phyloP scores from a whole-genome alignment of 2,797 vertebrate species.

The Philypnodon macrostomus region DNA sequence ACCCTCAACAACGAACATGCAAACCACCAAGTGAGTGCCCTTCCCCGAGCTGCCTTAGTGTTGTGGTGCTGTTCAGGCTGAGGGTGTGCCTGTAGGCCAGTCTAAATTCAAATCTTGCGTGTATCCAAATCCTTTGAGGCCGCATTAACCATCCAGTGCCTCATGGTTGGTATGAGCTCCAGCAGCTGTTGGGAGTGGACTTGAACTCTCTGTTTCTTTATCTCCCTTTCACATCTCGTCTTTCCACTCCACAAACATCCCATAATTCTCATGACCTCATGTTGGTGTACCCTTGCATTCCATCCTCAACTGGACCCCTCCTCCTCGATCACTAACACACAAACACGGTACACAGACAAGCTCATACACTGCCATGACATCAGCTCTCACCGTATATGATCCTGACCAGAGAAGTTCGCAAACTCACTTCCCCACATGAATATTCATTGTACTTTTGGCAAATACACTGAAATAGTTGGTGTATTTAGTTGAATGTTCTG shows the following conservation, averaged over 20 bases:
- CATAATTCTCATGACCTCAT: constrained; percentile 68
- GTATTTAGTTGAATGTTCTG: too few relatives aligned
- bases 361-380: constrained; percentile 39
- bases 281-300: constrained; percentile 51
- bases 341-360: constrained; percentile 21
- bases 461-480: too few relatives aligned
- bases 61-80: not conserved
- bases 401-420: constrained; percentile 15
- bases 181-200: constrained; percentile 32
- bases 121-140: constrained; percentile 4
- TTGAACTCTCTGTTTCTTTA: constrained; percentile 31
- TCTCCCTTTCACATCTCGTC: constrained; percentile 26
- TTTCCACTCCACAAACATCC: constrained; percentile 53
- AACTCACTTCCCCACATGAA: constrained; percentile 1
- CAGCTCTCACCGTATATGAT: constrained; percentile 27
- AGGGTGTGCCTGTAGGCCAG: not conserved
- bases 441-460: too few relatives aligned
- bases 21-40: constrained; percentile 9
- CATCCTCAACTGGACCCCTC: constrained; percentile 41
- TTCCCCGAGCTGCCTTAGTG: not conserved
- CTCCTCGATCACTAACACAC: constrained; percentile 27
- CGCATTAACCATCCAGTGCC: constrained; percentile 12
- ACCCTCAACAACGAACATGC: constrained; percentile 34
- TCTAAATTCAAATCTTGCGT: constrained; percentile 9
- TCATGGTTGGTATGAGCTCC: not conserved